A percentile compares a stretch with the other conserved stretches of the same genome.
phyloP scores from a whole-genome alignment of 2,113 vertebrate species.

The Anoura caudifer region DNA sequence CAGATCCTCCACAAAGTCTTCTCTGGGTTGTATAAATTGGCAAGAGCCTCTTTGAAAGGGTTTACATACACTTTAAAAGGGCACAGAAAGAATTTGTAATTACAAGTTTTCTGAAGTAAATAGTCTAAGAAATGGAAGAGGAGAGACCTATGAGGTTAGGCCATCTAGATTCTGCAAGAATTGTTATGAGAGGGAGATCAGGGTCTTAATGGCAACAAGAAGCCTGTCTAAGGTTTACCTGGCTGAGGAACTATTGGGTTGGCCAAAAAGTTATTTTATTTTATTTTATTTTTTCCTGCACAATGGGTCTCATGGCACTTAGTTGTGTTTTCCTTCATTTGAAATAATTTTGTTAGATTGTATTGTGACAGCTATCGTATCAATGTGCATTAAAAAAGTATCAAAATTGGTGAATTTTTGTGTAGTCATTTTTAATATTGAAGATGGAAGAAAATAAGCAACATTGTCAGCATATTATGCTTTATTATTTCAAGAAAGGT shows the following conservation, averaged over 20 bases:
- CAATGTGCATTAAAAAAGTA: too few species aligned
- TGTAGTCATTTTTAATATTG: too few species aligned
- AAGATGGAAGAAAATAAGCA: too few species aligned
- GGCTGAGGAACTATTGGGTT: background rate
- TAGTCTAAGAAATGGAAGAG: background rate
- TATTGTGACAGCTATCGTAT: too few species aligned
- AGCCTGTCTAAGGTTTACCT: background rate
- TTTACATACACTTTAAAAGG: background rate
- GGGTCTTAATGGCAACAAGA: background rate
- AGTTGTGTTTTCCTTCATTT: too few species aligned
- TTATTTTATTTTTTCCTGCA: too few species aligned
- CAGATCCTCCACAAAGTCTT: background rate
- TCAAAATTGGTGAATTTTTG: too few species aligned
- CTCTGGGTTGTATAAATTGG: background rate
- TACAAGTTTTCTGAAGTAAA: background rate
- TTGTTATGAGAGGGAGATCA: background rate
- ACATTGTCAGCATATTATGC: too few species aligned
- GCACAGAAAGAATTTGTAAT: background rate
- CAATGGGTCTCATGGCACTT: too few species aligned
- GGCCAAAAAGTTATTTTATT: too few species aligned
- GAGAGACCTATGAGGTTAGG: background rate
- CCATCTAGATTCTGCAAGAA: background rate
- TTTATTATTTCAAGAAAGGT: too few species aligned
- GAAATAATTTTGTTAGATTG: too few species aligned
- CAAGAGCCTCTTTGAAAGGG: background rate